Conservation (phyloP, 2,888 invertebrate species). For the Crematogaster levior region DNA sequence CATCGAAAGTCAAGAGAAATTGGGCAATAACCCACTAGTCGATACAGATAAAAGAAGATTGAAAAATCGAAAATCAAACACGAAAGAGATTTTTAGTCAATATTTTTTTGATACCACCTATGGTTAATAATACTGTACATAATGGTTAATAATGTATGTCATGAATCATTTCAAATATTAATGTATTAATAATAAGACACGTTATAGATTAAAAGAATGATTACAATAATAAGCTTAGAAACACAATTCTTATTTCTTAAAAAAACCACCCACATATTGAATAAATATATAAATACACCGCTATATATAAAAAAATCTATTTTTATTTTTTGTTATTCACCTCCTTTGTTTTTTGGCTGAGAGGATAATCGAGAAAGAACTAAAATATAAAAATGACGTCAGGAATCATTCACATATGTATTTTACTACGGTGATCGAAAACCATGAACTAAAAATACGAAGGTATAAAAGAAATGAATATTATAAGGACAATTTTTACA, state of each 20-base stretch:
- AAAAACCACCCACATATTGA: too few relatives aligned
- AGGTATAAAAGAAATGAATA: not conserved
- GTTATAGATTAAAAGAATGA: not conserved
- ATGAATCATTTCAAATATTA: too few relatives aligned
- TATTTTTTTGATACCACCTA: not conserved
- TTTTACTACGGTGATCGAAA: not conserved
- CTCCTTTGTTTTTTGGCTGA: conserved; percentile 9
- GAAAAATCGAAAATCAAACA: not conserved
- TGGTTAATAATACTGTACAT: not conserved
- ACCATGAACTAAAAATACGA: not conserved
- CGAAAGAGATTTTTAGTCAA: not conserved
- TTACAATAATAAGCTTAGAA: conserved; percentile 1
- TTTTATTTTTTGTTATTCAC: conserved; percentile 68
- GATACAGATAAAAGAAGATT: not conserved
- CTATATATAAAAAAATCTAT: conserved; percentile 68
- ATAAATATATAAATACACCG: conserved; percentile 72
- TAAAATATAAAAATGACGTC: not conserved
- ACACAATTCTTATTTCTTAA: not conserved
- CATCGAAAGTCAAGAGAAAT: conserved; percentile 58
- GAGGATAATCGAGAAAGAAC: not conserved
- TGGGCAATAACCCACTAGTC: conserved; percentile 6
- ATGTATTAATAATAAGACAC: not conserved
- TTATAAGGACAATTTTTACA: not conserved
- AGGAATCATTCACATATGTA: not conserved
- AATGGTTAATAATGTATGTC: too few relatives aligned